Evolutionary conservation across 2,113 vertebrate genomes (phyloP).

Genomic region (Jaculus jaculus): DNA sequence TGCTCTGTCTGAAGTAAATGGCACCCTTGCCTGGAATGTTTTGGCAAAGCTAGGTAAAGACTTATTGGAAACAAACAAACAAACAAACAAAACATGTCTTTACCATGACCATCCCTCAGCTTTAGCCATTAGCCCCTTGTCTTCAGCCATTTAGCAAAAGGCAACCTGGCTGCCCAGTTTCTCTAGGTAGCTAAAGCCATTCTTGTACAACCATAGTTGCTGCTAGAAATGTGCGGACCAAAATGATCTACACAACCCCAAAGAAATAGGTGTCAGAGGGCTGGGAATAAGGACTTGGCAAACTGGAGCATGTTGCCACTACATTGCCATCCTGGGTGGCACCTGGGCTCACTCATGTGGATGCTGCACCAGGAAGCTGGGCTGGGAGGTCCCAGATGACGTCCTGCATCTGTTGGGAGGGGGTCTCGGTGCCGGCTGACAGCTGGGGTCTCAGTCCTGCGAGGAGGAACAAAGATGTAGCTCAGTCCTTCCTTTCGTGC

Average conservation of each 20-base stretch:
- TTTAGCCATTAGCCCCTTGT: slow-evolving; percentile 84
- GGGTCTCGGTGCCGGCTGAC: neutral
- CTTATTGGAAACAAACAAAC: rapidly evolving
- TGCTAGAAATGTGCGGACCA: slow-evolving; percentile 64
- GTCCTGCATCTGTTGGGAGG: neutral
- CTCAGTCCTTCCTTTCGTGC: neutral
- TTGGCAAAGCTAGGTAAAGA: slow-evolving; percentile 83
- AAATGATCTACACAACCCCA: neutral
- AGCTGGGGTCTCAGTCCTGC: neutral
- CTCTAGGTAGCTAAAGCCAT: slow-evolving; percentile 81
- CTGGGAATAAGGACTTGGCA: neutral
- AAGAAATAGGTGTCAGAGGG: neutral
- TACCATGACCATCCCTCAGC: slow-evolving; percentile 91
- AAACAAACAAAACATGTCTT: slow-evolving; percentile 83
- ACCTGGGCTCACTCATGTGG: neutral
- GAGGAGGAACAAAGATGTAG: neutral
- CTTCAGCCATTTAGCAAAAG: slow-evolving; percentile 82
- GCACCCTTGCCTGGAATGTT: slow-evolving; percentile 85
- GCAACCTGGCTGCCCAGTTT: slow-evolving; percentile 86
- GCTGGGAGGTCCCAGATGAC: neutral
- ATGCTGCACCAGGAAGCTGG: neutral
- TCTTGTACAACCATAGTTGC: slow-evolving; percentile 52
- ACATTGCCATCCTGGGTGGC: neutral
- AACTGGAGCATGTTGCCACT: too few species aligned
- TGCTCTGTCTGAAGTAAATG: slow-evolving; percentile 82